Evolutionary conservation across 1,140 invertebrate genomes (phyloP).

Genomic region (Megathymus violae): DNA sequence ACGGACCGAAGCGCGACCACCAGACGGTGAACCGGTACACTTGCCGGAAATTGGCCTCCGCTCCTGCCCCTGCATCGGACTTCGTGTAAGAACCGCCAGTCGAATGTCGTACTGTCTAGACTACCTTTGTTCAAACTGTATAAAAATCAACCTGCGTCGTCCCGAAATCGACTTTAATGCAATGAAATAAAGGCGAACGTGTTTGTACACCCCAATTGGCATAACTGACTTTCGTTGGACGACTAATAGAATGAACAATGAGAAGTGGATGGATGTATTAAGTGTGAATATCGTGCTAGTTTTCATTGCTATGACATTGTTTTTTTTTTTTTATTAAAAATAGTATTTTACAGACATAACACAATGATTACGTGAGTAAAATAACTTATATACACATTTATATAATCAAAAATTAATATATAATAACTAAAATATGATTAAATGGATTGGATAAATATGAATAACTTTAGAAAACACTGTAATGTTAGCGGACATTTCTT

Average conservation of each 20-base stretch:
- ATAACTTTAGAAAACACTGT: no score
- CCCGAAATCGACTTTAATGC: conserved; percentile 13
- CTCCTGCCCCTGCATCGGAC: neutral
- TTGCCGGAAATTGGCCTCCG: neutral
- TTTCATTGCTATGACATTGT: no score
- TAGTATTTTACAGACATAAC: no score
- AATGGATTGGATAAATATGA: no score
- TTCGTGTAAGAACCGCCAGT: neutral
- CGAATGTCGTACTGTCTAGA: conserved; percentile 15
- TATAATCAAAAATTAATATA: no score
- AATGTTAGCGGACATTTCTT: no score
- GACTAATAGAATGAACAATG: conserved; percentile 38
- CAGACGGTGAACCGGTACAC: neutral
- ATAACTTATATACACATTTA: no score
- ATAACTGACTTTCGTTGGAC: conserved; percentile 21
- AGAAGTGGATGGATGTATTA: conserved; percentile 18
- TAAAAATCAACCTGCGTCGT: neutral
- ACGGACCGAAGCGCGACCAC: neutral
- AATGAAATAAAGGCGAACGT: conserved; percentile 8
- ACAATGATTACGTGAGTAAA: no score
- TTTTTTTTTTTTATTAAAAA: no score
- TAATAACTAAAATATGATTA: no score
- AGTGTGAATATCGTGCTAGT: neutral
- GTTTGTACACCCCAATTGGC: conserved; percentile 3
- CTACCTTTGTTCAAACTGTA: conserved; percentile 3